Evolutionary conservation across 2,888 invertebrate genomes (phyloP).

Genomic region (Fabriciana adippe): DNA sequence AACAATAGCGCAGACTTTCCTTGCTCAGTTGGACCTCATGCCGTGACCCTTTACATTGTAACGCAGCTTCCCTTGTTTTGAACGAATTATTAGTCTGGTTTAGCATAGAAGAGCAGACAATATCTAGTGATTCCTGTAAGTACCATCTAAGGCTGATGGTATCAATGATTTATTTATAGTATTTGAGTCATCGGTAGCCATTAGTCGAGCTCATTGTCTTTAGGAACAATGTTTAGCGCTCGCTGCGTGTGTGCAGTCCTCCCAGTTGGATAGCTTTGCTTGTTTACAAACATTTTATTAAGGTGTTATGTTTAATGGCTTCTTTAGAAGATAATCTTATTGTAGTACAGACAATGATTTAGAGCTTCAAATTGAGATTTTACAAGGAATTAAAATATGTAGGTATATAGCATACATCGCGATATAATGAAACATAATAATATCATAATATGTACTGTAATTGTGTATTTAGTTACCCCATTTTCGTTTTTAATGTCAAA

Average conservation of each 20-base stretch:
- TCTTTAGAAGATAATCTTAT: slow-evolving; percentile 70
- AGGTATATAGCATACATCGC: neutral
- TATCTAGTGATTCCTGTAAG: slow-evolving; percentile 75
- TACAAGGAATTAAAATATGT: neutral
- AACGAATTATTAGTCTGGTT: slow-evolving; percentile 81
- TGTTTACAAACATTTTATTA: slow-evolving; percentile 82
- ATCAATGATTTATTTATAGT: slow-evolving; percentile 77
- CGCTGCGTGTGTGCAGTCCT: slow-evolving; percentile 52
- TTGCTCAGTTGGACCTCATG: slow-evolving; percentile 64
- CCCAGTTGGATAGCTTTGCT: slow-evolving; percentile 75
- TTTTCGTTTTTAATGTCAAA: too few species aligned
- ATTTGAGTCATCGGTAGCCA: slow-evolving; percentile 75
- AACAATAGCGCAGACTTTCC: slow-evolving; percentile 67
- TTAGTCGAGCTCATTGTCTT: slow-evolving; percentile 71
- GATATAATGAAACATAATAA: neutral
- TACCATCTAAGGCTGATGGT: slow-evolving; percentile 53
- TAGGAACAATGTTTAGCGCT: slow-evolving; percentile 45
- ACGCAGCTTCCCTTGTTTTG: slow-evolving; percentile 69
- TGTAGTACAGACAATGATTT: slow-evolving; percentile 68
- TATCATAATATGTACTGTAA: neutral
- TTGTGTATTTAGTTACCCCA: neutral
- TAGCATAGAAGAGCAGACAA: slow-evolving; percentile 72
- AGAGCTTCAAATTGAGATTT: slow-evolving; percentile 26
- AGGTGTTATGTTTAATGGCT: slow-evolving; percentile 77
- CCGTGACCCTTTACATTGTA: slow-evolving; percentile 69